Conservation (phyloP, 2,797 vertebrate species). For the Phataginus tetradactyla region DNA sequence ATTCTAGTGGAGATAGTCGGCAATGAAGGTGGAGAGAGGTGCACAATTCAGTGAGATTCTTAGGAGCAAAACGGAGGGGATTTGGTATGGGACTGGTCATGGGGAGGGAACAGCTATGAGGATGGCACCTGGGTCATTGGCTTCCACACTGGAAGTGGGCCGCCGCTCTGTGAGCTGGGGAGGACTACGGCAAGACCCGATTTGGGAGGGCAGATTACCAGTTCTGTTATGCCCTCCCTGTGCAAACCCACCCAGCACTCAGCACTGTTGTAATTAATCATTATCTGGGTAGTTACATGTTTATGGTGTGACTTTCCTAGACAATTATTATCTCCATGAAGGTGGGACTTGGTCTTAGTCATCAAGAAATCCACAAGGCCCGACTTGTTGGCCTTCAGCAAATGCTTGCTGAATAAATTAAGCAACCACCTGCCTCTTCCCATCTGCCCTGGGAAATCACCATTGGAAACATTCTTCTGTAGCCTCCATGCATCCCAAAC, state of each 20-base stretch:
- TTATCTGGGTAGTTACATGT: background rate
- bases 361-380: slow-evolving; percentile 58
- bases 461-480: slow-evolving; percentile 36
- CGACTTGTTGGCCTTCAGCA: slow-evolving; percentile 60
- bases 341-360: slow-evolving; percentile 46
- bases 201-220: background rate
- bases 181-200: background rate
- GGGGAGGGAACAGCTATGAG: background rate
- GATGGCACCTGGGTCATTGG: background rate
- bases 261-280: background rate
- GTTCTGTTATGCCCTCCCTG: background rate
- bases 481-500: slow-evolving; percentile 35
- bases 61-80: background rate
- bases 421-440: slow-evolving; percentile 65
- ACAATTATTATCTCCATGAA: slow-evolving; percentile 36
- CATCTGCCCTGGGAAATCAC: slow-evolving; percentile 64
- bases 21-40: background rate
- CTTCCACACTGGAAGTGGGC: background rate
- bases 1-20: background rate
- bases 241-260: background rate
- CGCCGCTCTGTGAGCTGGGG: background rate
- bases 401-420: slow-evolving; percentile 68
- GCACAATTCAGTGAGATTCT: background rate
- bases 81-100: background rate
- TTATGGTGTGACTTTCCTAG: slow-evolving; percentile 45